Evolutionary conservation across 1,140 invertebrate genomes (phyloP).

Genomic region (Whitmania pigra): DNA sequence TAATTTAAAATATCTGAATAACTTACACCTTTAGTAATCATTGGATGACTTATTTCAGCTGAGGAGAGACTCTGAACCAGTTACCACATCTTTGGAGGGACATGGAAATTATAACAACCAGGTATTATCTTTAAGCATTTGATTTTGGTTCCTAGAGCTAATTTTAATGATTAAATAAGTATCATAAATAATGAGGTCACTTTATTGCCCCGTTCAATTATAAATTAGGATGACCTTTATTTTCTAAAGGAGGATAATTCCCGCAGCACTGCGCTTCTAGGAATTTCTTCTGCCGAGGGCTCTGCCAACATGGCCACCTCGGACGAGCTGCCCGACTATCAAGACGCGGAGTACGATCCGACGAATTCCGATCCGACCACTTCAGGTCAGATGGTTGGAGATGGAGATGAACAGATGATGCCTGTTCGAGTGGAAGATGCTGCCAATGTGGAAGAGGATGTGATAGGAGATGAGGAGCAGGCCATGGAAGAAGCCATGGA

Average conservation of each 20-base stretch:
- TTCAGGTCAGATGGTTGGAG: slow-evolving; percentile 37
- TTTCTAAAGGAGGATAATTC: slow-evolving; percentile 8
- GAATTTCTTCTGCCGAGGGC: background rate
- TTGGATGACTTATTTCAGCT: slow-evolving; percentile 4
- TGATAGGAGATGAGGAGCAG: slow-evolving; percentile 32
- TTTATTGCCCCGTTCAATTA: too few species aligned
- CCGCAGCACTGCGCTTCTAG: background rate
- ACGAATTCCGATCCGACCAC: slow-evolving; percentile 12
- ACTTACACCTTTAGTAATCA: too few species aligned
- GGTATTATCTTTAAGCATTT: background rate
- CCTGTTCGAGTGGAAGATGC: slow-evolving; percentile 14
- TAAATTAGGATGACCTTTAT: too few species aligned
- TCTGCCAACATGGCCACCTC: background rate
- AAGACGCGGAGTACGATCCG: slow-evolving; percentile 13
- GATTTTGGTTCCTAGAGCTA: too few species aligned
- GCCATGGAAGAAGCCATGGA: slow-evolving; percentile 25
- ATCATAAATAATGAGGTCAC: too few species aligned
- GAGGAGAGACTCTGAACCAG: slow-evolving; percentile 17
- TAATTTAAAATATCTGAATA: background rate
- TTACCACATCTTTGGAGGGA: slow-evolving; percentile 15
- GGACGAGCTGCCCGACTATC: slow-evolving; percentile 18
- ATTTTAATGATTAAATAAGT: too few species aligned
- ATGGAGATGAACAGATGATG: slow-evolving; percentile 9
- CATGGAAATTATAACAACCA: slow-evolving; percentile 1
- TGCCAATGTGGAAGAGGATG: slow-evolving; percentile 32